These are phyloP conservation scores for Lithophane leautieri DNA, from an alignment of 2,888 invertebrate genomes.

Conservation along the genomic window DNA sequence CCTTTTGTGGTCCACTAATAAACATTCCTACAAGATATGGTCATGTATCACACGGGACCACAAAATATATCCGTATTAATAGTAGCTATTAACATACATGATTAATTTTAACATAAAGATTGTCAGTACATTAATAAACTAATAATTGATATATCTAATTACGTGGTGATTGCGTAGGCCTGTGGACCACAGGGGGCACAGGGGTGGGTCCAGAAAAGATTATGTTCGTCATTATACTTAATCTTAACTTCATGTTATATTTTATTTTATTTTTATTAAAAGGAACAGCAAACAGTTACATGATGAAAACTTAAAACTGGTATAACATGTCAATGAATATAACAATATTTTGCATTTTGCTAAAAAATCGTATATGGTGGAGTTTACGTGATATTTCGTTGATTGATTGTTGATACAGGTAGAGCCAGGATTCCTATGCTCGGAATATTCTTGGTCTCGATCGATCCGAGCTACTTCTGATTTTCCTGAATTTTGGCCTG, in stretches of 20 bases:
- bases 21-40: conserved; percentile 19
- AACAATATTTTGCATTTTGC: too few species aligned
- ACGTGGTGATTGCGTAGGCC: conserved; percentile 26
- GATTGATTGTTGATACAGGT: neutral
- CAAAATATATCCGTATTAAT: conserved; percentile 38
- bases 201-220: neutral
- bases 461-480: neutral
- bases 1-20: conserved; percentile 15
- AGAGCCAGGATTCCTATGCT: too few species aligned
- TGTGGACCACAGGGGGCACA: conserved; percentile 33
- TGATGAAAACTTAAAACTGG: too few species aligned
- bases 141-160: conserved; percentile 49
- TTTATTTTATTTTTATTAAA: too few species aligned
- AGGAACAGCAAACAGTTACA: too few species aligned
- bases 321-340: too few species aligned
- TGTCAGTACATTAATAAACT: conserved; percentile 39
- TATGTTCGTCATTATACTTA: conserved; percentile 5
- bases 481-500: neutral
- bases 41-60: conserved; percentile 21
- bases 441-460: neutral
- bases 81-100: conserved; percentile 39
- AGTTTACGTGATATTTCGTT: neutral
- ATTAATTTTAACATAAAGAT: conserved; percentile 49
- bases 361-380: too few species aligned
- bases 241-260: neutral